phyloP scores from a whole-genome alignment of 2,113 vertebrate genomes.

The Dasypus novemcinctus region DNA sequence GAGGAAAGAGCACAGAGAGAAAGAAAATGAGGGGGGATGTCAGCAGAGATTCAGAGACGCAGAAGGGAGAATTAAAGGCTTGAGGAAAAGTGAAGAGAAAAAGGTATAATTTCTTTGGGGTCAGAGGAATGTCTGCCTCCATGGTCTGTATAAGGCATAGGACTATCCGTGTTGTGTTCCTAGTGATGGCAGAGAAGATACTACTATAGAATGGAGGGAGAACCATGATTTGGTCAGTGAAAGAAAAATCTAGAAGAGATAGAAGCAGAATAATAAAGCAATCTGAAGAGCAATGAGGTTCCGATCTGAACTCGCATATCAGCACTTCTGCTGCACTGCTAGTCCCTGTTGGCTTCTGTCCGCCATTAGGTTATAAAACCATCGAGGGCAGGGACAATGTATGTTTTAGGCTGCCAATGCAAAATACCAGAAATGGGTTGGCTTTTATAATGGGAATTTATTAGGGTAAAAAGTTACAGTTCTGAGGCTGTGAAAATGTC shows the following conservation, averaged over 20 bases:
- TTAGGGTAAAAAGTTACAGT: too few species aligned
- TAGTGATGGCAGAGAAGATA: neutral
- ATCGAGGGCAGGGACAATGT: neutral
- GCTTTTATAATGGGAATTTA: too few species aligned
- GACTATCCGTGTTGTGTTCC: neutral
- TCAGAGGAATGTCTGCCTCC: neutral
- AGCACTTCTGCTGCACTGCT: neutral
- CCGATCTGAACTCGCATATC: neutral
- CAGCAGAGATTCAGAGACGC: neutral
- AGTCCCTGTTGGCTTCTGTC: neutral
- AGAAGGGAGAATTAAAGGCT: neutral
- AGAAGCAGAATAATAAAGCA: constrained; percentile 6
- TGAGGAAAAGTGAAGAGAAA: constrained; percentile 20
- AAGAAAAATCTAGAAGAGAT: neutral
- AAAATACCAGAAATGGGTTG: too few species aligned
- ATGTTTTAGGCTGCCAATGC: too few species aligned
- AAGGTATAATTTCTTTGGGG: neutral
- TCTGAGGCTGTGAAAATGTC: too few species aligned
- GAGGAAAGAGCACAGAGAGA: neutral
- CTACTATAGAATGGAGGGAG: neutral
- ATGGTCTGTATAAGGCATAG: neutral
- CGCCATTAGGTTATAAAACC: constrained; percentile 35
- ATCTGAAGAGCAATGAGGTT: neutral
- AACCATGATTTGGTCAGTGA: neutral
- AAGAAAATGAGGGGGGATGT: neutral